Conservation (phyloP, 30 jellyfish, hydroid and myxozoan species). For the Sanderia malayensis region DNA sequence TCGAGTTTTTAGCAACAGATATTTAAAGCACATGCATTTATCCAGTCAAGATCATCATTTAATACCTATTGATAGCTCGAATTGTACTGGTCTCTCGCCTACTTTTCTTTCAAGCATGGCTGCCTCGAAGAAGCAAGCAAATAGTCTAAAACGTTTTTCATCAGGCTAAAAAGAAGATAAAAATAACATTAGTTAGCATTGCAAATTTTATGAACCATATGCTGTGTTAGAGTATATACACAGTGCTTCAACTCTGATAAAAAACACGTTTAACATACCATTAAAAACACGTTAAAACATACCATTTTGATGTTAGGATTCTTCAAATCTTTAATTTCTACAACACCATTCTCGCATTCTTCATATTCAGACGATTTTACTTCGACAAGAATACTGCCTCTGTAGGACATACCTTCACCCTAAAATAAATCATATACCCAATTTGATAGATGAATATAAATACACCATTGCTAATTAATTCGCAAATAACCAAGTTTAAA, state of each 20-base stretch:
- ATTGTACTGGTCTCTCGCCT: conserved; percentile 43
- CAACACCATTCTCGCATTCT: conserved; percentile 82
- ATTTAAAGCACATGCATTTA: too few relatives aligned
- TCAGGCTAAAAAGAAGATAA: conserved; percentile 4
- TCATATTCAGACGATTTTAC: conserved; percentile 76
- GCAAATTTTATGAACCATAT: too few relatives aligned
- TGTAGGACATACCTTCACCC: conserved; percentile 97
- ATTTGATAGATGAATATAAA: not conserved
- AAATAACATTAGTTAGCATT: too few relatives aligned
- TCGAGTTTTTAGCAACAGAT: too few relatives aligned
- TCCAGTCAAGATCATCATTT: too few relatives aligned
- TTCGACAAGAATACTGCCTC: conserved; percentile 83
- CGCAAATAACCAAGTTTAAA: too few relatives aligned
- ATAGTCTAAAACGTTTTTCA: conserved; percentile 48
- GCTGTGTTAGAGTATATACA: too few relatives aligned
- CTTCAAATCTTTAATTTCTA: conserved; percentile 41
- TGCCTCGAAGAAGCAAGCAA: conserved; percentile 61
- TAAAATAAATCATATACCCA: not conserved
- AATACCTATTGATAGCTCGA: conserved; percentile 60
- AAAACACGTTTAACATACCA: too few relatives aligned
- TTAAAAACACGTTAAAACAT: too few relatives aligned
- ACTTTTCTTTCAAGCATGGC: conserved; percentile 55
- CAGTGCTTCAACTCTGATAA: too few relatives aligned
- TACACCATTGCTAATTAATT: not conserved
- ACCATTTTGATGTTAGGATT: too few relatives aligned